These are phyloP conservation scores for Mesoligia furuncula DNA, from an alignment of 2,888 invertebrate species.

Conservation along the genomic window DNA sequence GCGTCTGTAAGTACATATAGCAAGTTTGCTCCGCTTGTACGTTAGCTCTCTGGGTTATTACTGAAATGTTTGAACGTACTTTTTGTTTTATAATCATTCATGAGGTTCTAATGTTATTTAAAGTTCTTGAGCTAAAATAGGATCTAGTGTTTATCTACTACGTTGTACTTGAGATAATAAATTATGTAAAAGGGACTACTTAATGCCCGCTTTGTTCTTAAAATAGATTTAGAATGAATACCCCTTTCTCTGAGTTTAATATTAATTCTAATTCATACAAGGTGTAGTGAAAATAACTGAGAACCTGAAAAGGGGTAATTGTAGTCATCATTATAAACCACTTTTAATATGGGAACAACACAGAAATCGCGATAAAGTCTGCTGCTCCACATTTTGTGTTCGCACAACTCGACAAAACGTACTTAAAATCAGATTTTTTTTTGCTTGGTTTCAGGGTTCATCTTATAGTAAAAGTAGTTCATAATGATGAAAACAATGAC, in stretches of 20 bases:
- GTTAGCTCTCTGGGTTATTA: not conserved
- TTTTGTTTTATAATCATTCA: conserved; percentile 25
- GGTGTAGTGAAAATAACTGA: not conserved
- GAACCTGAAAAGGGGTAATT: not conserved
- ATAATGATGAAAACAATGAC: too few relatives aligned
- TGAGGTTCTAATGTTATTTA: conserved; percentile 14
- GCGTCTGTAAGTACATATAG: not conserved
- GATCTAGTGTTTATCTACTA: conserved; percentile 12
- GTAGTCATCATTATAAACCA: not conserved
- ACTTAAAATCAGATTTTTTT: too few relatives aligned
- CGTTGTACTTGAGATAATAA: conserved; percentile 9
- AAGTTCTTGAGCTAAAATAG: conserved; percentile 12
- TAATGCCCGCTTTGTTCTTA: conserved; percentile 5
- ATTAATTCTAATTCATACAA: not conserved
- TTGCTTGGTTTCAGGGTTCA: too few relatives aligned
- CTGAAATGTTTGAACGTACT: not conserved
- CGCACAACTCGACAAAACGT: too few relatives aligned
- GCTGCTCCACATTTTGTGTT: not conserved
- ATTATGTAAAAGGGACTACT: conserved; percentile 18
- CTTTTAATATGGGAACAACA: too few relatives aligned
- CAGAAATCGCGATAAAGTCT: not conserved
- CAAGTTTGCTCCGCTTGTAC: not conserved
- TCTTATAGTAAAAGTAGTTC: too few relatives aligned
- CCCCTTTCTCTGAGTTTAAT: not conserved
- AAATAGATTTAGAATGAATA: conserved; percentile 12